A percentile compares a stretch with the other conserved stretches of the same genome.
Conservation (phyloP, 1,140 invertebrate genomes). For the Berghia stephanieae region DNA sequence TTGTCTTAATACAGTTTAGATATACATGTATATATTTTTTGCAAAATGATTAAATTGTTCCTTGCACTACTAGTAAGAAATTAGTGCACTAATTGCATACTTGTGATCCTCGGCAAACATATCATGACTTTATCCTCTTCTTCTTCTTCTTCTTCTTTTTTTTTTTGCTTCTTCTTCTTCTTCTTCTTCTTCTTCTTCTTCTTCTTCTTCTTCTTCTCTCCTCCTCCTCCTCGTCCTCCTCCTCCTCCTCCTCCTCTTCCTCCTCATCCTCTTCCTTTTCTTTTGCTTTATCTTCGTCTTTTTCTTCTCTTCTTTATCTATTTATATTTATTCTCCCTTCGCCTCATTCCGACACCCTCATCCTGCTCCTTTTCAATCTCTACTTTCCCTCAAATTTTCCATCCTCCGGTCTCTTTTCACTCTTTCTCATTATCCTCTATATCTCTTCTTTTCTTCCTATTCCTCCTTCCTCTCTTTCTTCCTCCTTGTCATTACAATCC, state of each 20-base stretch:
- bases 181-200: background rate
- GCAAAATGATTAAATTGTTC: too few species aligned
- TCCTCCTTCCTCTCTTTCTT: background rate
- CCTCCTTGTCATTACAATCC: background rate
- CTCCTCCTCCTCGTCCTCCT: background rate
- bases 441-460: background rate
- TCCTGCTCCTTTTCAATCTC: background rate
- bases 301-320: background rate
- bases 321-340: background rate
- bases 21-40: too few species aligned
- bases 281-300: background rate
- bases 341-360: background rate
- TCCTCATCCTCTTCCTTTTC: conserved; percentile 1
- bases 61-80: too few species aligned
- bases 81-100: background rate
- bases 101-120: background rate
- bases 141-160: background rate
- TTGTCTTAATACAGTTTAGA: too few species aligned
- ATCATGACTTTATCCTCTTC: background rate
- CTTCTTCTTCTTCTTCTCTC: background rate
- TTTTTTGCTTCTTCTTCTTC: background rate
- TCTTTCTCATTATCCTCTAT: background rate
- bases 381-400: background rate
- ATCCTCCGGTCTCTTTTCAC: background rate
- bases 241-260: background rate